Base-by-base conservation (phyloP, 2,888 invertebrate genomes). In the Diachrysia chrysitis region DNA sequence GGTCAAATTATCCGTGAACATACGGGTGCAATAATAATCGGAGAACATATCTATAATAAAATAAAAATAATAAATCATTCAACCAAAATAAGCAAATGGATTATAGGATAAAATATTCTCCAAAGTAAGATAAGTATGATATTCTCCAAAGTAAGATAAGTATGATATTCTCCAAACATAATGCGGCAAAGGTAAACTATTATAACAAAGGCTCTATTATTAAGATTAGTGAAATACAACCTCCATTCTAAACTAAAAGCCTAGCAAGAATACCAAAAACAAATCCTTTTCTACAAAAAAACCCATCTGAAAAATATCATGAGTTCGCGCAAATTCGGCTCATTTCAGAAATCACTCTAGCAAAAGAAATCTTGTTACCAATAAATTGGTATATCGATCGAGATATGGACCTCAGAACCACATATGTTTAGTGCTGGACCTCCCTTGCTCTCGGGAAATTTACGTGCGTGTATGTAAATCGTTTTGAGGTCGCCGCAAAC, bases 381-480 rank as follows among this genome's bases (percentile, higher is more conserved):
- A 78, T 76, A 78, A 75, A 78, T 75, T 69, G 75, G 66, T 69
- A 62, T 69, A 78, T 78, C 63, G 69, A 69, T 53, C 63, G 53
- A 63, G 62, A 61, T 69, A 75, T 76, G 69, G 58, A 71, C 71
- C 51, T 71, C 55, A 57, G 71, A 62, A 29, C 51, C 62, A 23
- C 73, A 71, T 76, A 51, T 62, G 71, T 74, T 67, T 16, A 71
- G 61, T 74, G 65, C 35, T 21, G 75, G 64, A 72, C 64, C 68
- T 71, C 19, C 55, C 51, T 57, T 61, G 53, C 55, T 67, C 48
- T 66, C 59, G 35, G 12, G 42, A 54, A 73, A 78, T 79, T 72
- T 78, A 74, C 73, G 72, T 76, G 81, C 72, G 69, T 72, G 69
- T 78, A 83, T 83, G 82, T 80, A 82, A 83, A 84, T 82, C 67